phyloP scores from a whole-genome alignment of 1,140 invertebrate genomes.

The Globodera ellingtonae region DNA sequence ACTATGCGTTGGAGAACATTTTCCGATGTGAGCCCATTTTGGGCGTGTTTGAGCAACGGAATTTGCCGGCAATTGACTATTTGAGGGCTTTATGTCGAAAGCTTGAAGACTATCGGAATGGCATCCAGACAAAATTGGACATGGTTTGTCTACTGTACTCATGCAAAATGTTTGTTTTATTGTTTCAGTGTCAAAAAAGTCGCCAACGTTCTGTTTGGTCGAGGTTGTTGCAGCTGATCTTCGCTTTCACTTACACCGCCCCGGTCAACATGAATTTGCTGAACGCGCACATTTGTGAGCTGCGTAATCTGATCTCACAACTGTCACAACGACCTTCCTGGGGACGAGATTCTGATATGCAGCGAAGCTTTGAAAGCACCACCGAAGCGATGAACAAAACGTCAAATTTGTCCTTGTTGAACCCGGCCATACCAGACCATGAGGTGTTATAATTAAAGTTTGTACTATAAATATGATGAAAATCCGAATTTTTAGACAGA shows the following conservation, averaged over 20 bases:
- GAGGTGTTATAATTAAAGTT: neutral
- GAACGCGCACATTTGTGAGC: slow-evolving; percentile 9
- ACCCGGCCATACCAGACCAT: slow-evolving; percentile 33
- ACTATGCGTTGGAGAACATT: slow-evolving; percentile 23
- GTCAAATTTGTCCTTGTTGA: slow-evolving; percentile 11
- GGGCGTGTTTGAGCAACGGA: slow-evolving; percentile 12
- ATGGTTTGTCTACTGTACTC: neutral
- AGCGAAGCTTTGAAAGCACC: slow-evolving; percentile 7
- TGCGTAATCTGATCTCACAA: slow-evolving; percentile 6
- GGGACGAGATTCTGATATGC: neutral
- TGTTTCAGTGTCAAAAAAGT: neutral
- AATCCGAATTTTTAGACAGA: slow-evolving; percentile 13
- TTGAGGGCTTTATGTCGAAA: slow-evolving; percentile 9
- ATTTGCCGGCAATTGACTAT: slow-evolving; percentile 19
- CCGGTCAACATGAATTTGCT: slow-evolving; percentile 23
- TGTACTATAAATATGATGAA: neutral
- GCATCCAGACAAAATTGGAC: slow-evolving; percentile 10
- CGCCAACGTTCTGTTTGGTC: slow-evolving; percentile 9
- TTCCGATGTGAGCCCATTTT: slow-evolving; percentile 21
- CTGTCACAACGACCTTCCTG: neutral
- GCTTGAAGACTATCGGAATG: slow-evolving; percentile 9
- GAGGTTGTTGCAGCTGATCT: slow-evolving; percentile 5
- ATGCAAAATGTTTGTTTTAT: neutral
- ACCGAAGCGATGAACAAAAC: neutral
- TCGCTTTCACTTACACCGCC: slow-evolving; percentile 6